These are phyloP conservation scores for Cetoscarus ocellatus DNA, from an alignment of 2,797 vertebrate species.

Conservation along the genomic window DNA sequence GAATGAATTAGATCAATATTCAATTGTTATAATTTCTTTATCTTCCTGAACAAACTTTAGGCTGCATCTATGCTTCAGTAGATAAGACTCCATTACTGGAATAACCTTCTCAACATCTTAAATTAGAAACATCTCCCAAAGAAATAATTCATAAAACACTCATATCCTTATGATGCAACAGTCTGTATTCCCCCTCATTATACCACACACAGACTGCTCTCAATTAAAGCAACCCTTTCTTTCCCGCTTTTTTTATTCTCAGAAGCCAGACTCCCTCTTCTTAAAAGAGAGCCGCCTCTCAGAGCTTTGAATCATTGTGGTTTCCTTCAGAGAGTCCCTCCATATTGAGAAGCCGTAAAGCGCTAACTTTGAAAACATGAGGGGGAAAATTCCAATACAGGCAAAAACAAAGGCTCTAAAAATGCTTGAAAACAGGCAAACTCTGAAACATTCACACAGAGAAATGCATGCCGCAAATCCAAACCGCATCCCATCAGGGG, in stretches of 20 bases:
- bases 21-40: neutral
- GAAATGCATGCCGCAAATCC: constrained; percentile 18
- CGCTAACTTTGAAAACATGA: constrained; percentile 22
- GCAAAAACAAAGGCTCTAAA: constrained; percentile 19
- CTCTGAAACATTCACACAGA: constrained; percentile 4
- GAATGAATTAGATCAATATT: neutral
- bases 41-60: neutral
- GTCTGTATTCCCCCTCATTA: constrained; percentile 49
- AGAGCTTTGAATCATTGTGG: constrained; percentile 67
- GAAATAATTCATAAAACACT: constrained; percentile 60
- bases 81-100: constrained; percentile 6
- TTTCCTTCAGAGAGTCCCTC: constrained; percentile 58
- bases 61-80: neutral
- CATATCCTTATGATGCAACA: constrained; percentile 58
- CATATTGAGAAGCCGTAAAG: constrained; percentile 67
- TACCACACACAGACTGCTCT: constrained; percentile 58
- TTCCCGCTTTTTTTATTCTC: constrained; percentile 44
- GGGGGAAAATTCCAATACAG: constrained; percentile 40
- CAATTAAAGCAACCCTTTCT: constrained; percentile 65
- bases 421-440: neutral
- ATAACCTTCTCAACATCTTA: constrained; percentile 11
- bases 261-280: constrained; percentile 37
- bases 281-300: constrained; percentile 58
- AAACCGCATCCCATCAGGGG: constrained; percentile 53
- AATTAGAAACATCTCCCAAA: constrained; percentile 29